Conservation (phyloP, 2,113 vertebrate species). For the Proteles cristata region DNA sequence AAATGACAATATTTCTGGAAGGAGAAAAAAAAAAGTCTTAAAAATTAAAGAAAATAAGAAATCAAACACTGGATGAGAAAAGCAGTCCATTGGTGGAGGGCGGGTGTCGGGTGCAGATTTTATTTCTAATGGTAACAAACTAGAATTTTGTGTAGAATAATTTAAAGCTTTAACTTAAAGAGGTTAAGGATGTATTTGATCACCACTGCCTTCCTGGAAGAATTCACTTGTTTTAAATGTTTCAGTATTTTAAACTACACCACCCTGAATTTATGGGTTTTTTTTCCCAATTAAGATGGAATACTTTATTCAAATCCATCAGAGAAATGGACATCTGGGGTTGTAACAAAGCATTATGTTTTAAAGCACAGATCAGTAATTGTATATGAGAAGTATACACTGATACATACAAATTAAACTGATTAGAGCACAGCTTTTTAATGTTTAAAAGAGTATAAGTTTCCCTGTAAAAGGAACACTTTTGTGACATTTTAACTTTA, state of each 20-base stretch:
- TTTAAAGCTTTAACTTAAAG: neutral
- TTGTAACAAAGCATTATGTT: neutral
- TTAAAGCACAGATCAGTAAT: neutral
- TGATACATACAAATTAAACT: neutral
- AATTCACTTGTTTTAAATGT: neutral
- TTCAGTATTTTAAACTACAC: neutral
- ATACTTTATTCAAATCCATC: neutral
- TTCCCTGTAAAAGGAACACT: neutral
- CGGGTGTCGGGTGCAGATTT: neutral
- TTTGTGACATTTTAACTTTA: neutral
- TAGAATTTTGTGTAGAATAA: neutral
- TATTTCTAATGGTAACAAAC: neutral
- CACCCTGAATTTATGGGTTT: neutral
- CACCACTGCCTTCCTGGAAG: neutral
- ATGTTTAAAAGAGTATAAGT: neutral
- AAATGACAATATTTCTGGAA: neutral
- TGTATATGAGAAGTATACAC: neutral
- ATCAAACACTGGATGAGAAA: neutral
- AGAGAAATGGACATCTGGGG: neutral
- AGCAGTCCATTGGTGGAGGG: neutral
- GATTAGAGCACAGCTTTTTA: neutral
- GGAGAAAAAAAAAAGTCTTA: neutral
- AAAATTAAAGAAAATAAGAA: conserved; percentile 11
- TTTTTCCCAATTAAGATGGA: neutral
- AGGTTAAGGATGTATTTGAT: neutral